A percentile compares a stretch with the other conserved stretches of the same genome.
Conservation (phyloP, 2,113 vertebrate species). For the Cichladusa arquata region DNA sequence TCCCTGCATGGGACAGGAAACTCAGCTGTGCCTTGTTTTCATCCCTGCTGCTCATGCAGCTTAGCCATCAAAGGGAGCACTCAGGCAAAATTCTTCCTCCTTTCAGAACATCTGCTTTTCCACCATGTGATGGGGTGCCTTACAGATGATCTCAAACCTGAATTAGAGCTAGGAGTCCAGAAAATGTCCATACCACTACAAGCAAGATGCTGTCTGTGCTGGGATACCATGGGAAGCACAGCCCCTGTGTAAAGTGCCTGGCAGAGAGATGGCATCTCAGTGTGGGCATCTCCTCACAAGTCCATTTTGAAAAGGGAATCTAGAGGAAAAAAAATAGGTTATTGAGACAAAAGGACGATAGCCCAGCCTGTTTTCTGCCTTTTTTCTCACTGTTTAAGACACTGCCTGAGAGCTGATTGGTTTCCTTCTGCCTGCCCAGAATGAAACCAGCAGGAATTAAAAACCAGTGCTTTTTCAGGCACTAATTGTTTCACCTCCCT, state of each 20-base stretch:
- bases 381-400: not conserved
- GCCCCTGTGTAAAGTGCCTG: fast-evolving
- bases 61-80: not conserved
- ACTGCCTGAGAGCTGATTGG: not conserved
- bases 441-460: not conserved
- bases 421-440: not conserved
- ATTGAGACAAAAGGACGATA: not conserved
- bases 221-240: not conserved
- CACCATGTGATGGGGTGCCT: not conserved
- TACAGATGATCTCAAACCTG: not conserved
- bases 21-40: not conserved
- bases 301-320: not conserved
- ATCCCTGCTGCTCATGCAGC: not conserved
- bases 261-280: not conserved
- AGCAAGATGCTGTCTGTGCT: not conserved
- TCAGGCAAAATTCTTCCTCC: not conserved
- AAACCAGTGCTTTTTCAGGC: not conserved
- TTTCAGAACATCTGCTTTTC: not conserved
- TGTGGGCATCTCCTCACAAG: fast-evolving
- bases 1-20: not conserved
- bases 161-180: not conserved
- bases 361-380: not conserved
- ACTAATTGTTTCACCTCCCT: not conserved
- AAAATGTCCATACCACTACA: fast-evolving
- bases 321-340: not conserved